phyloP scores from a whole-genome alignment of 2,797 vertebrate species.

The Eulemur albifrons region DNA sequence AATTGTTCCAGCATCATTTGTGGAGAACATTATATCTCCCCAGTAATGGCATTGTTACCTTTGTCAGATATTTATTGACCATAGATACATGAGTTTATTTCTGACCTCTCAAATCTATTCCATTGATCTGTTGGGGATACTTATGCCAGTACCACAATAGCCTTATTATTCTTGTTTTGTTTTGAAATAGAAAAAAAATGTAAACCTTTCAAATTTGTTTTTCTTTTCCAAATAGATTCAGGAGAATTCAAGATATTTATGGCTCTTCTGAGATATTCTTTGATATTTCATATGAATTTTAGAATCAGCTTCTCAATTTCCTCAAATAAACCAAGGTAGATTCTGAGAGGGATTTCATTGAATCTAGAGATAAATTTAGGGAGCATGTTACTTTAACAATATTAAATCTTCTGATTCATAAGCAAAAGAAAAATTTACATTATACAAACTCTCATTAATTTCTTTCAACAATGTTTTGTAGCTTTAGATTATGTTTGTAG shows the following conservation, averaged over 20 bases:
- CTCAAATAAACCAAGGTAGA: not conserved
- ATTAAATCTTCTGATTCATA: not conserved
- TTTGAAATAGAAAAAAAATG: not conserved
- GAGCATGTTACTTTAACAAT: not conserved
- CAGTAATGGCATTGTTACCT: not conserved
- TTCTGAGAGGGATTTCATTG: not conserved
- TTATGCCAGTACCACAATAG: not conserved
- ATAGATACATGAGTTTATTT: not conserved
- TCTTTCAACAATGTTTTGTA: not conserved
- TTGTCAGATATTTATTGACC: not conserved
- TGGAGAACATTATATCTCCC: not conserved
- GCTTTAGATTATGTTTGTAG: not conserved
- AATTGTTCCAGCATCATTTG: not conserved
- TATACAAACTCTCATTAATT: not conserved
- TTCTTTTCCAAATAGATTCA: not conserved
- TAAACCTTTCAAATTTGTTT: not conserved
- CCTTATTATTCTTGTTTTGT: not conserved
- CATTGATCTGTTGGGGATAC: not conserved
- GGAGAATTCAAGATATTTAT: not conserved
- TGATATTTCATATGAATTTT: not conserved
- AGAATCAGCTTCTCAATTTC: not conserved
- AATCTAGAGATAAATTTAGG: not conserved
- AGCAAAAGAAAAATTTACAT: not conserved
- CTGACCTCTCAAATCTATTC: not conserved
- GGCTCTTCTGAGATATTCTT: not conserved